Conservation (phyloP, 2,888 invertebrate species). For the Cataglyphis livida region DNA sequence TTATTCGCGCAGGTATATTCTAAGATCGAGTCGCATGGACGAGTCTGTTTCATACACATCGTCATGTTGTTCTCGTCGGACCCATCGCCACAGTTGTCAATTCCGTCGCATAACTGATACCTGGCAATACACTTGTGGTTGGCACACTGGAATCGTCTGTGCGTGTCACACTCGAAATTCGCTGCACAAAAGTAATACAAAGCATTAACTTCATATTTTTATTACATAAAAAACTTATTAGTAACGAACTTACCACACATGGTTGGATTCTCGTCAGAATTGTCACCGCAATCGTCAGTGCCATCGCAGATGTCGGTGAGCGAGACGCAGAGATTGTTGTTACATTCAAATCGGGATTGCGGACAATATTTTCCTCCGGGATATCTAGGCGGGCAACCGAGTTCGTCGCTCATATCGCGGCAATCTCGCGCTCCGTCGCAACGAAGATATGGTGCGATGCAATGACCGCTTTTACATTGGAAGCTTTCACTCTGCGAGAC, state of each 20-base stretch:
- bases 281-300: conserved; percentile 96
- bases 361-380: conserved; percentile 96
- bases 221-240: neutral
- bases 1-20: conserved; percentile 96
- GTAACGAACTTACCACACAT: conserved; percentile 87
- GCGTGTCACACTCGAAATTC: conserved; percentile 94
- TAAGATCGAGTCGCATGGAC: conserved; percentile 91
- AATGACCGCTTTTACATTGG: conserved; percentile 97
- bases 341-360: conserved; percentile 95
- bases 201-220: neutral
- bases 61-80: conserved; percentile 98
- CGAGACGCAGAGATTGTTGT: conserved; percentile 96
- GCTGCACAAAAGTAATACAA: conserved; percentile 82
- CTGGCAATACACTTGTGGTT: conserved; percentile 95
- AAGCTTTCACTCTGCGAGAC: conserved; percentile 89
- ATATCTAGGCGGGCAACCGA: conserved; percentile 95
- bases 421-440: conserved; percentile 97
- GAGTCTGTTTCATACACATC: conserved; percentile 91
- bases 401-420: conserved; percentile 95
- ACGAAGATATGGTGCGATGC: conserved; percentile 94
- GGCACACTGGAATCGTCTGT: conserved; percentile 94
- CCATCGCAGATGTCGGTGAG: conserved; percentile 97
- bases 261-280: conserved; percentile 93
- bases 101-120: conserved; percentile 95
- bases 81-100: conserved; percentile 97